Conservation (phyloP, 1,140 invertebrate species). For the Drosophila sproati region DNA sequence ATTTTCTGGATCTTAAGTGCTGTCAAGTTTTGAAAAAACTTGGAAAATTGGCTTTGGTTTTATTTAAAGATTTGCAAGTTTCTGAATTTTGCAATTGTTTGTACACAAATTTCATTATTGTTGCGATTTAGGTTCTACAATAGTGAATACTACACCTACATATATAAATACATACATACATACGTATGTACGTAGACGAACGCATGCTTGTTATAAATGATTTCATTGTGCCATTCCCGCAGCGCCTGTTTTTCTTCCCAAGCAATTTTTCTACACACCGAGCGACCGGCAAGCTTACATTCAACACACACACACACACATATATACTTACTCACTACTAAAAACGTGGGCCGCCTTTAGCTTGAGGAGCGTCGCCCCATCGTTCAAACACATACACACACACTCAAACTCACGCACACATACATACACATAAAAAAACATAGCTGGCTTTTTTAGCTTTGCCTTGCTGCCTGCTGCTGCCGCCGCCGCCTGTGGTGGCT, state of each 20-base stretch:
- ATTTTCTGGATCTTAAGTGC: too few species aligned
- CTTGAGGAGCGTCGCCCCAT: slow-evolving; percentile 47
- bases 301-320: slow-evolving; percentile 16
- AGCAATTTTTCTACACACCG: slow-evolving; percentile 72
- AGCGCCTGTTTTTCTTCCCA: slow-evolving; percentile 69
- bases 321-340: slow-evolving; percentile 32
- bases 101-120: too few species aligned
- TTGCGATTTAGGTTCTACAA: not conserved
- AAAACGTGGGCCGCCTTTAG: slow-evolving; percentile 74
- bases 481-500: slow-evolving; percentile 55
- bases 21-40: too few species aligned
- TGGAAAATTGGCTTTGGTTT: slow-evolving; percentile 31
- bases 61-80: not conserved
- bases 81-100: not conserved
- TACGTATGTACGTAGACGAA: not conserved
- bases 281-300: slow-evolving; percentile 42
- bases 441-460: slow-evolving; percentile 61
- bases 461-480: slow-evolving; percentile 34
- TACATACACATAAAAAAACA: slow-evolving; percentile 40
- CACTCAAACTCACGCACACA: not conserved
- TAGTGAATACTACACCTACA: not conserved
- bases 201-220: slow-evolving; percentile 68
- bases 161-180: slow-evolving; percentile 3
- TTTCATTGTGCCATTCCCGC: slow-evolving; percentile 70
- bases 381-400: slow-evolving; percentile 23